Conservation (phyloP, 2,888 invertebrate species). For the Dolomedes plantarius region DNA sequence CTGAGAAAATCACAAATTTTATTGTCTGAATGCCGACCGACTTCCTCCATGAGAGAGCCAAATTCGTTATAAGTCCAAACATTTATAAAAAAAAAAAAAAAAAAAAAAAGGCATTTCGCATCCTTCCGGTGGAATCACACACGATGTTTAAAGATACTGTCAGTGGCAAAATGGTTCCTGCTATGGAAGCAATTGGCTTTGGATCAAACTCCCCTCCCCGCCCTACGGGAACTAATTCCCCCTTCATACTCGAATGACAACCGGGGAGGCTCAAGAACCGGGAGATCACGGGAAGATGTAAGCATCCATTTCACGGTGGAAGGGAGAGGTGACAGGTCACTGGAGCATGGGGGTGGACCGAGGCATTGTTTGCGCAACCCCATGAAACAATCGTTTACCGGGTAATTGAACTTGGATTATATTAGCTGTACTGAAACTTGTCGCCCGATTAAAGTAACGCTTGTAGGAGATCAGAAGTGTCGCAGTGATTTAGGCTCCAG, state of each 20-base stretch:
- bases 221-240: background rate
- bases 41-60: too few relatives aligned
- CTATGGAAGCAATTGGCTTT: background rate
- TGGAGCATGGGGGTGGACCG: constrained; percentile 32
- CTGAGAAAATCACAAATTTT: too few relatives aligned
- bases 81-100: too few relatives aligned
- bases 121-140: too few relatives aligned
- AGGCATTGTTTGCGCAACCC: constrained; percentile 13
- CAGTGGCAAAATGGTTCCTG: background rate
- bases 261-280: constrained; percentile 5
- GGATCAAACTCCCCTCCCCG: background rate
- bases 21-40: too few relatives aligned
- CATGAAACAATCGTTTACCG: constrained; percentile 53
- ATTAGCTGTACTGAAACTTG: constrained; percentile 25
- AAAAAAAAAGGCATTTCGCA: too few relatives aligned
- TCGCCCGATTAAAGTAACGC: constrained; percentile 1
- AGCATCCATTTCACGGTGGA: constrained; percentile 47
- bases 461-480: constrained; percentile 1
- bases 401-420: constrained; percentile 63
- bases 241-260: constrained; percentile 28
- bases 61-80: too few relatives aligned
- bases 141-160: background rate
- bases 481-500: background rate
- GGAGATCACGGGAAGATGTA: constrained; percentile 37
- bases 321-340: constrained; percentile 66